Evolutionary conservation across 2,797 vertebrate genomes (phyloP).

Genomic region (Acropternis orthonyx): DNA sequence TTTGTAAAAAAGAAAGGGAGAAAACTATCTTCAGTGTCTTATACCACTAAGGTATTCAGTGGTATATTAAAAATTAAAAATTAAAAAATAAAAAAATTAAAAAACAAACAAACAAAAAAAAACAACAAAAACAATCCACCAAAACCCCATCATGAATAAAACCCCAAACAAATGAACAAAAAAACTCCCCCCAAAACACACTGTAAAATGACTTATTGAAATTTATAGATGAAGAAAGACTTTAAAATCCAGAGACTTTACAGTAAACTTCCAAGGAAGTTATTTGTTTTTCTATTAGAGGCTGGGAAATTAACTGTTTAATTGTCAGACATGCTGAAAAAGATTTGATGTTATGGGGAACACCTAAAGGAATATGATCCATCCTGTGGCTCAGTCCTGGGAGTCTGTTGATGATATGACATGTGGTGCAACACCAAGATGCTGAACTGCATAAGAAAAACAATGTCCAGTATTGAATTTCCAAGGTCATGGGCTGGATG

Average conservation of each 20-base stretch:
- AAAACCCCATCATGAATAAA: not conserved
- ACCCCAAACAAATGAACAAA: fast-evolving
- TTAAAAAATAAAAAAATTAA: no score
- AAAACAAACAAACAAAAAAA: not conserved
- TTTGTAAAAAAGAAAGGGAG: not conserved
- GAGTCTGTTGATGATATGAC: not conserved
- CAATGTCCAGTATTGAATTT: not conserved
- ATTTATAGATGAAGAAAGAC: not conserved
- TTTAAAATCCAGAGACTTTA: not conserved
- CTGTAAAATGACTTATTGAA: not conserved
- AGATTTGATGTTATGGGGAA: not conserved
- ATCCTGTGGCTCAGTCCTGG: not conserved
- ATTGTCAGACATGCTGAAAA: not conserved
- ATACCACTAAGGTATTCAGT: not conserved
- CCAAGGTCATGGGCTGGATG: not conserved
- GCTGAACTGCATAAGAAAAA: not conserved
- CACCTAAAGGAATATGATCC: not conserved
- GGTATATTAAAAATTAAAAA: not conserved
- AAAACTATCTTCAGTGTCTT: not conserved
- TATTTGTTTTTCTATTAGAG: not conserved
- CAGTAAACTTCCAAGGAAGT: not conserved
- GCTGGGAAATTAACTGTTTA: not conserved
- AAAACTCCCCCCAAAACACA: fast-evolving
- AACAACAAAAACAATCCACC: fast-evolving
- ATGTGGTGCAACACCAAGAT: no score